Percentiles rank a stretch among this genome's conserved stretches.
Conservation (phyloP, 2,113 vertebrate species). For the Apistogramma diplotaenia region DNA sequence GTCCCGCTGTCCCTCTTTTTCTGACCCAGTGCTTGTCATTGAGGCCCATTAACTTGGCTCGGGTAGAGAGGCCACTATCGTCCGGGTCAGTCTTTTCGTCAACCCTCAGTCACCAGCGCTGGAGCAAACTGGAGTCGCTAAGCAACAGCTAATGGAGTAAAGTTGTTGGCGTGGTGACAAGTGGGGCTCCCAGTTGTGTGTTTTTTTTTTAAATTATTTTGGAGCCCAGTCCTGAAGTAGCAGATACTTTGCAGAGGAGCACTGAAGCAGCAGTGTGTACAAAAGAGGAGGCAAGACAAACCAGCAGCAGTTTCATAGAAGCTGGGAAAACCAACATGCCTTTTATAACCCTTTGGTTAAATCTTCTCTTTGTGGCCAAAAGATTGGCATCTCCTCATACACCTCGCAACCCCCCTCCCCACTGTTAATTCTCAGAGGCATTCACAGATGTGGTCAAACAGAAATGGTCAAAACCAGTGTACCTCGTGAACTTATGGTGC, state of each 20-base stretch:
- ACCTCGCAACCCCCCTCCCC: neutral
- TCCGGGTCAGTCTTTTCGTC: slow-evolving; percentile 55
- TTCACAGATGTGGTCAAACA: slow-evolving; percentile 8
- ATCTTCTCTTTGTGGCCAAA: slow-evolving; percentile 20
- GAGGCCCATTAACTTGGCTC: slow-evolving; percentile 60
- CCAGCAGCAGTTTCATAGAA: slow-evolving; percentile 59
- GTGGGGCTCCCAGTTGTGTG: slow-evolving; percentile 31
- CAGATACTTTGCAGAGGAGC: slow-evolving; percentile 57
- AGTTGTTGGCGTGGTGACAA: slow-evolving; percentile 65
- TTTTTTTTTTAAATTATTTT: neutral
- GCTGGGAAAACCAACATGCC: slow-evolving; percentile 63
- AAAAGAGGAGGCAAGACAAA: slow-evolving; percentile 55
- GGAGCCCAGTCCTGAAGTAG: slow-evolving; percentile 53
- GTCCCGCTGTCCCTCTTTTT: slow-evolving; percentile 44
- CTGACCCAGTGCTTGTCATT: slow-evolving; percentile 52
- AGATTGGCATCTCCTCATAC: slow-evolving; percentile 13
- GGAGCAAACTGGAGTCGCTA: slow-evolving; percentile 63
- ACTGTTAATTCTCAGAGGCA: slow-evolving; percentile 1
- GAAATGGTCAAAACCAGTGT: slow-evolving; percentile 18
- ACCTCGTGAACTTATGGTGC: slow-evolving; percentile 29
- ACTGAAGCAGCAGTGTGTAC: slow-evolving; percentile 45
- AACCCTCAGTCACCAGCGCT: slow-evolving; percentile 40
- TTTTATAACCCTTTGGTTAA: slow-evolving; percentile 40
- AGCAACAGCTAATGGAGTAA: slow-evolving; percentile 70
- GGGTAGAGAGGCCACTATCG: slow-evolving; percentile 42